Conservation (phyloP, 1,140 invertebrate genomes). For the Zaprionus ghesquierei region DNA sequence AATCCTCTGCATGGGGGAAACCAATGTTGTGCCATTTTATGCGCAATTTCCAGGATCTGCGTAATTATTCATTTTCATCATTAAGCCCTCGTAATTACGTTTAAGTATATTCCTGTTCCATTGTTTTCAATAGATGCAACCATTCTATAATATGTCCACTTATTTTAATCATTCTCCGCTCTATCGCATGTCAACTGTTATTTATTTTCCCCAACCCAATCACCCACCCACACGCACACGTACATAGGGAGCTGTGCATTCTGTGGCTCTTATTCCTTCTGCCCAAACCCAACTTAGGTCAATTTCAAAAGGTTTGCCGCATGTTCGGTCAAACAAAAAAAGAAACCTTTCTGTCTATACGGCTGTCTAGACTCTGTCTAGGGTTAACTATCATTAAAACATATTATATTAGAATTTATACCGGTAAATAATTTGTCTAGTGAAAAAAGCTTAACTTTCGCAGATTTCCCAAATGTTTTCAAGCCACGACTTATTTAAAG, state of each 20-base stretch:
- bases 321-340: conserved; percentile 6
- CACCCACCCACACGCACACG: neutral
- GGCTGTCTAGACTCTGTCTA: conserved; percentile 2
- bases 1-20: neutral
- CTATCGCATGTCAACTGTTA: conserved; percentile 34
- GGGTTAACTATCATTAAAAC: neutral
- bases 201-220: conserved; percentile 27
- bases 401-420: neutral
- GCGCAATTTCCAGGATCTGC: conserved; percentile 14
- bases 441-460: neutral
- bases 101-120: neutral
- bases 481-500: conserved; percentile 1
- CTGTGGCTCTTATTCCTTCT: conserved; percentile 24
- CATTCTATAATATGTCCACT: neutral
- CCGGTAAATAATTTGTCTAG: neutral
- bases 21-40: conserved; percentile 26
- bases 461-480: neutral
- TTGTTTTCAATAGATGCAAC: neutral
- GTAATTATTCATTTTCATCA: conserved; percentile 12
- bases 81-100: neutral
- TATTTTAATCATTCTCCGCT: neutral
- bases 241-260: conserved; percentile 15
- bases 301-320: conserved; percentile 20
- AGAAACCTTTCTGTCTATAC: conserved; percentile 6
- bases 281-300: conserved; percentile 33